Conservation (phyloP, 2,797 vertebrate species). For the Helarctos malayanus region DNA sequence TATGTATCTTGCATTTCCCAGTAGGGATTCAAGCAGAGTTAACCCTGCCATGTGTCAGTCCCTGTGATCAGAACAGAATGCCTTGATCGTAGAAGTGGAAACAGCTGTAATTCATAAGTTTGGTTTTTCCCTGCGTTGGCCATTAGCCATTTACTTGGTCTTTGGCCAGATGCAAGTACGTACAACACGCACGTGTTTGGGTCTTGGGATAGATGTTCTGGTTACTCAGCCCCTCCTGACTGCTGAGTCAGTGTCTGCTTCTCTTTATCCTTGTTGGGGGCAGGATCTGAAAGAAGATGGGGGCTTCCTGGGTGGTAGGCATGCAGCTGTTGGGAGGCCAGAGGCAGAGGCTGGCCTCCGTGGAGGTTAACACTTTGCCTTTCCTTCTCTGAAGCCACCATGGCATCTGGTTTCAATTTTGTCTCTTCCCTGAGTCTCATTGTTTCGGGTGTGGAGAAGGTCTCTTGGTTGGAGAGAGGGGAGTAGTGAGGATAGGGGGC, state of each 20-base stretch:
- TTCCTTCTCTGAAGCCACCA: neutral
- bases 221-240: slow-evolving; percentile 80
- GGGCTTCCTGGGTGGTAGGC: slow-evolving; percentile 51
- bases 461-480: neutral
- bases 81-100: neutral
- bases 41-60: neutral
- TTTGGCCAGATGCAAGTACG: slow-evolving; percentile 20
- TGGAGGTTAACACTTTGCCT: neutral
- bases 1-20: neutral
- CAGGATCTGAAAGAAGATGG: neutral
- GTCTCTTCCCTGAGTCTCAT: neutral
- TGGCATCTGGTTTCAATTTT: neutral
- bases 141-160: neutral
- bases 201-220: neutral
- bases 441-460: neutral
- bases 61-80: neutral
- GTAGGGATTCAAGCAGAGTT: neutral
- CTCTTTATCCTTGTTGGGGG: neutral
- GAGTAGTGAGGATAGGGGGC: neutral
- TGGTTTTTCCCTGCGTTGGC: neutral
- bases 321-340: neutral
- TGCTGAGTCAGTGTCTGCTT: slow-evolving; percentile 77
- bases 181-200: neutral
- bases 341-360: neutral
- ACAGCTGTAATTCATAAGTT: neutral